Conservation (phyloP, 2,113 vertebrate species). For the Nymphicus hollandicus region DNA sequence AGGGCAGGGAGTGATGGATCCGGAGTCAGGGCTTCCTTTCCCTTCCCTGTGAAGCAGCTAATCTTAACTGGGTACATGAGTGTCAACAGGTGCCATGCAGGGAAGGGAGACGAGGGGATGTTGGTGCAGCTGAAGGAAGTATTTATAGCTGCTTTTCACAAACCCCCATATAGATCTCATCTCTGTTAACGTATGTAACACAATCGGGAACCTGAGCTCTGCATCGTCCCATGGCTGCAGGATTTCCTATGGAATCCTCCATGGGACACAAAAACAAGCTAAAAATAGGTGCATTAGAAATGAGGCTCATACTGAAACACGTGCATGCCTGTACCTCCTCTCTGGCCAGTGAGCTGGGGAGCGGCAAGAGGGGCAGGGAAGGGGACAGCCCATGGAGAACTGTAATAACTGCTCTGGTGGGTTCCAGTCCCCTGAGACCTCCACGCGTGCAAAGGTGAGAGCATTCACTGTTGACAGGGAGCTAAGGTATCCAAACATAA, state of each 20-base stretch:
- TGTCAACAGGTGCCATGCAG: constrained; percentile 65
- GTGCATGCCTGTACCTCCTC: background rate
- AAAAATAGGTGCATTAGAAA: constrained; percentile 53
- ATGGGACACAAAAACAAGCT: constrained; percentile 37
- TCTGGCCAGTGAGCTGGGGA: background rate
- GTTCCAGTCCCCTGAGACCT: background rate
- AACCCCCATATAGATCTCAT: constrained; percentile 6
- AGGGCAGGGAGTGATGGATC: background rate
- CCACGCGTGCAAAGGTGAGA: background rate
- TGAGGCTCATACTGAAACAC: background rate
- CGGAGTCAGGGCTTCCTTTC: background rate
- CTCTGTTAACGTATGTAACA: constrained; percentile 64
- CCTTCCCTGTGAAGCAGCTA: background rate
- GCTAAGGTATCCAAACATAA: background rate
- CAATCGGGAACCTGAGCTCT: constrained; percentile 49
- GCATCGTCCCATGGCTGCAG: constrained; percentile 29
- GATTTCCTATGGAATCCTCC: constrained; percentile 68
- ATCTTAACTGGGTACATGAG: constrained; percentile 53
- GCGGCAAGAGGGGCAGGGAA: background rate
- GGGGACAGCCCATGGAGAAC: background rate
- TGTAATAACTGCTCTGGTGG: background rate
- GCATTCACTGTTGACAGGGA: background rate
- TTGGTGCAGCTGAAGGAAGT: constrained; percentile 68
- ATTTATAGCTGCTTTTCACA: constrained; percentile 67
- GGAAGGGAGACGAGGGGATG: constrained; percentile 44